phyloP scores from a whole-genome alignment of 2,113 vertebrate species.

The Corythoichthys haematopterus region DNA sequence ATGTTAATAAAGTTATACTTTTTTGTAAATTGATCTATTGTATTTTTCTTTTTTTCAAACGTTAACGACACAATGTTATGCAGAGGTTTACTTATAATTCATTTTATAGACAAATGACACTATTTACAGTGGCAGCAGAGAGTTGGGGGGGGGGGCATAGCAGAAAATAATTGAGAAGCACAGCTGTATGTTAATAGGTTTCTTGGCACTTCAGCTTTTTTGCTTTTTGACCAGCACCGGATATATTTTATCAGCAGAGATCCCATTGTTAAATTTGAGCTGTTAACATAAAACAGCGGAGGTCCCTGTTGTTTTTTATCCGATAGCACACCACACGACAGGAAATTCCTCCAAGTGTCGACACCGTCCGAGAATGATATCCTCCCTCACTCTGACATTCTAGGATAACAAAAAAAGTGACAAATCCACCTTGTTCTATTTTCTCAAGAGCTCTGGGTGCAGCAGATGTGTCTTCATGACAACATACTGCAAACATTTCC shows the following conservation, averaged over 20 bases:
- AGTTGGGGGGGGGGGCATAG: too few species aligned
- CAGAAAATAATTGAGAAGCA: too few species aligned
- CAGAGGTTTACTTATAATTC: too few species aligned
- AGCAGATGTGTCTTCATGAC: conserved; percentile 11
- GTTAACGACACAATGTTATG: too few species aligned
- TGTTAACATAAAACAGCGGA: conserved; percentile 51
- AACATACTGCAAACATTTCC: background rate
- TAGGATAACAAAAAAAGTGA: background rate
- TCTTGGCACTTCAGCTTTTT: conserved; percentile 50
- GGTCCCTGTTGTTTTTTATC: conserved; percentile 61
- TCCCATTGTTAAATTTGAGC: conserved; percentile 55
- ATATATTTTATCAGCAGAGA: conserved; percentile 62
- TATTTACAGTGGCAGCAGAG: too few species aligned
- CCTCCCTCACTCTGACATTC: background rate
- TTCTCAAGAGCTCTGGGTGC: conserved; percentile 1
- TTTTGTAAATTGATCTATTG: too few species aligned
- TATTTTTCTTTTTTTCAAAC: too few species aligned
- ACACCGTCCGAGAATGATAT: conserved; percentile 29
- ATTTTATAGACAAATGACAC: too few species aligned
- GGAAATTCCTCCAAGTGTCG: conserved; percentile 70
- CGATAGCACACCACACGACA: conserved; percentile 68
- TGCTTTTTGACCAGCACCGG: conserved; percentile 34
- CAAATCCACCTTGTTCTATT: background rate
- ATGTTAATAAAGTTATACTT: too few species aligned
- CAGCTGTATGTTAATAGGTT: conserved; percentile 16